A percentile compares a stretch with the other conserved stretches of the same genome.
Conservation (phyloP, 2,797 vertebrate species). For the Mastacembelus armatus region DNA sequence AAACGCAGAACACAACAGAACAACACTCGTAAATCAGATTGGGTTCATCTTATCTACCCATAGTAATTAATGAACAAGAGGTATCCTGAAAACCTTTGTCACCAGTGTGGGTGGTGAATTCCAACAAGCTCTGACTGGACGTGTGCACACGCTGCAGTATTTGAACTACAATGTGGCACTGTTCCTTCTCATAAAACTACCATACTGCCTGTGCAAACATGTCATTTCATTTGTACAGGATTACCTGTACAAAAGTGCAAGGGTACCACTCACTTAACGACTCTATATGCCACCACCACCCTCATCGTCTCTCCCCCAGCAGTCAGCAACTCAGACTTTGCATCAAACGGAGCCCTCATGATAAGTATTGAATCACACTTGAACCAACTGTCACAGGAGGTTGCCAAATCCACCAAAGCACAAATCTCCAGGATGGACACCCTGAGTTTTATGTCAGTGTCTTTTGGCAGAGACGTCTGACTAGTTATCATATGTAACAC, state of each 20-base stretch:
- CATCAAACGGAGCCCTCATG: neutral
- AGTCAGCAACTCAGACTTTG: neutral
- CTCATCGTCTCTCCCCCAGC: neutral
- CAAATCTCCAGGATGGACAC: neutral
- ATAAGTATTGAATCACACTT: neutral
- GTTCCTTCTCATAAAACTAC: neutral
- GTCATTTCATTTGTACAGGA: neutral
- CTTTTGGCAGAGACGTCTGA: neutral
- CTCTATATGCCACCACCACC: neutral
- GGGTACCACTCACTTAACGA: too few relatives aligned
- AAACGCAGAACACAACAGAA: too few relatives aligned
- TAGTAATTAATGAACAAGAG: neutral
- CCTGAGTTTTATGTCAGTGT: neutral
- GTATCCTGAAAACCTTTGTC: neutral
- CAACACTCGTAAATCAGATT: neutral
- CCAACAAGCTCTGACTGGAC: neutral
- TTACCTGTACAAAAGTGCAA: neutral
- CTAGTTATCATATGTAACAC: too few relatives aligned
- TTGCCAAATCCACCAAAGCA: neutral
- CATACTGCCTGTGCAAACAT: neutral
- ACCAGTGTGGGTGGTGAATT: neutral
- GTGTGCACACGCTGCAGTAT: neutral
- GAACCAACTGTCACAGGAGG: neutral
- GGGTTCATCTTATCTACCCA: neutral
- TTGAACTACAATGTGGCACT: neutral